A percentile compares a stretch with the other conserved stretches of the same genome.
These are phyloP conservation scores for Liopterus haemorrhoidalis DNA, from an alignment of 2,888 invertebrate species.

Conservation along the genomic window DNA sequence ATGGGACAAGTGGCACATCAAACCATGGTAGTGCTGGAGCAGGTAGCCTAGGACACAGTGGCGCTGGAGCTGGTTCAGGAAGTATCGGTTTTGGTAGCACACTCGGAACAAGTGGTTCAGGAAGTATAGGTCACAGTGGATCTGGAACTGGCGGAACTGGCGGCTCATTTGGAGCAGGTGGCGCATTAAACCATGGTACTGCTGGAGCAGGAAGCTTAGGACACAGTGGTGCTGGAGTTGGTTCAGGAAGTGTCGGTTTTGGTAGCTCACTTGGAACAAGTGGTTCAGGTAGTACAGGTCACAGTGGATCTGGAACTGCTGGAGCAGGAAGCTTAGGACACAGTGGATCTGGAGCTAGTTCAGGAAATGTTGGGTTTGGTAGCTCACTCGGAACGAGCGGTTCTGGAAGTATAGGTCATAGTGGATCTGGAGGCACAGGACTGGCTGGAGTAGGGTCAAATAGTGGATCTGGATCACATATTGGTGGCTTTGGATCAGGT, in stretches of 20 bases:
- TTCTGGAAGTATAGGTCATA: slow-evolving; percentile 1
- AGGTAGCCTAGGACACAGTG: slow-evolving; percentile 2
- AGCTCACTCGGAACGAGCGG: slow-evolving; percentile 6
- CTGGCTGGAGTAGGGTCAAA: too few relatives aligned
- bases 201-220: too few relatives aligned
- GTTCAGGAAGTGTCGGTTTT: slow-evolving; percentile 15
- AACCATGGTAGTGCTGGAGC: slow-evolving; percentile 15
- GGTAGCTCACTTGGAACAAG: slow-evolving; percentile 7
- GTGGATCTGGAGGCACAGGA: slow-evolving; percentile 7
- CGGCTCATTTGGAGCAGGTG: slow-evolving; percentile 2
- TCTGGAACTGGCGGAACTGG: slow-evolving; percentile 5
- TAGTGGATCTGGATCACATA: slow-evolving; percentile 2
- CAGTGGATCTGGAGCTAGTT: slow-evolving; percentile 6
- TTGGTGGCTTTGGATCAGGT: not conserved
- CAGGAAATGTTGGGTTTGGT: slow-evolving; percentile 1
- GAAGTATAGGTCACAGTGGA: slow-evolving; percentile 12
- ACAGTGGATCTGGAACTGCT: slow-evolving; percentile 1
- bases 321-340: slow-evolving; percentile 5
- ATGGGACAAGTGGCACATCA: too few relatives aligned
- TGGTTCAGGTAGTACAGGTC: not conserved
- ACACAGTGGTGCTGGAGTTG: slow-evolving; percentile 17
- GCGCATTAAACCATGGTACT: too few relatives aligned
- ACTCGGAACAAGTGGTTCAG: slow-evolving; percentile 10
- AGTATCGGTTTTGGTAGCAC: slow-evolving; percentile 9
- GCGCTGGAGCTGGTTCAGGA: slow-evolving; percentile 3